A percentile compares a stretch with the other conserved stretches of the same genome.
Evolutionary conservation across 2,888 invertebrate species (phyloP).

Genomic region (Dasysyrphus albostriatus): DNA sequence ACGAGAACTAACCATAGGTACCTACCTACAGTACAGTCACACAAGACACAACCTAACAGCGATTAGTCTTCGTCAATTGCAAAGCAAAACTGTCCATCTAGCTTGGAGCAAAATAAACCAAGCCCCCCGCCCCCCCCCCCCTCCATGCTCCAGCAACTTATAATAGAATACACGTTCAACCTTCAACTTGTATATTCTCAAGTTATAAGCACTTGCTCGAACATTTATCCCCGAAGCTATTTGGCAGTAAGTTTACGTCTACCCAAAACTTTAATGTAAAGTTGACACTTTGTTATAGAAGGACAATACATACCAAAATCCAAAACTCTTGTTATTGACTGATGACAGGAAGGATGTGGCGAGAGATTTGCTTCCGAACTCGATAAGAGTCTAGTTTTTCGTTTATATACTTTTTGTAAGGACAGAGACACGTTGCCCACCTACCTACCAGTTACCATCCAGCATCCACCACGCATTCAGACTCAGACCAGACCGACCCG

Average conservation of each 20-base stretch:
- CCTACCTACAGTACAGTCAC: background rate
- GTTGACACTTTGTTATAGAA: conserved; percentile 58
- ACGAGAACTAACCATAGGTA: background rate
- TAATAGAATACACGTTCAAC: conserved; percentile 11
- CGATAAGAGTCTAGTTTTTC: conserved; percentile 20
- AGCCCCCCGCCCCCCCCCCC: background rate
- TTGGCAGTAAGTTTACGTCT: conserved; percentile 53
- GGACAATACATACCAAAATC: conserved; percentile 18
- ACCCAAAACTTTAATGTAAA: conserved; percentile 60
- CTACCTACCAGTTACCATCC: background rate
- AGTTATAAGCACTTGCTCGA: conserved; percentile 36
- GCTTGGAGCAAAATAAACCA: conserved; percentile 1
- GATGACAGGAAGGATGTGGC: conserved; percentile 51
- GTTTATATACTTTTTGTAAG: background rate
- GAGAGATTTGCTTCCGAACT: conserved; percentile 53
- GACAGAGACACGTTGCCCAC: background rate
- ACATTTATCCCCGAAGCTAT: conserved; percentile 43
- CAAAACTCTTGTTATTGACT: conserved; percentile 35
- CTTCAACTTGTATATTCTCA: conserved; percentile 33
- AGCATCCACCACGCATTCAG: background rate
- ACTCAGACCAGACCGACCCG: background rate
- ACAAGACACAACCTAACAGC: conserved; percentile 29
- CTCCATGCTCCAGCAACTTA: background rate
- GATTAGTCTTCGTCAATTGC: conserved; percentile 50
- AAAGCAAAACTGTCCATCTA: conserved; percentile 50